Base-by-base conservation (phyloP, 2,113 vertebrate species). In the Periophthalmus modestus region DNA sequence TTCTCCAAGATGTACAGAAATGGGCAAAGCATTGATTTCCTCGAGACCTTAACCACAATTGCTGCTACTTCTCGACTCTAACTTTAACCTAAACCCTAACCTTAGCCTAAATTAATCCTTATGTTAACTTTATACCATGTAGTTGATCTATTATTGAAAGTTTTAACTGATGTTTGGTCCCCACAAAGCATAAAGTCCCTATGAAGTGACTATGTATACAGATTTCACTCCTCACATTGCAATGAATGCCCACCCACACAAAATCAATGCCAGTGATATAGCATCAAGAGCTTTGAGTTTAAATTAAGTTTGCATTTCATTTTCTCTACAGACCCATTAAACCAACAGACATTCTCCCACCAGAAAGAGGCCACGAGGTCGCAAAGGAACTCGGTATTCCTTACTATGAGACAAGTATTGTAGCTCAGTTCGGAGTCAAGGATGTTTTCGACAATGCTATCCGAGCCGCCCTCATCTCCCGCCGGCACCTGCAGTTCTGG, bases 401-500 rank as follows among this genome's bases (percentile, higher is more conserved):
- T 0, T 97, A 97, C 90, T 97, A 94, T 0, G 96, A 97, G 91
- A 97, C 95, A 77, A 97, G 96, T 62, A 95, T 97, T 65, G 96
- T 97, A 28, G 96, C 96, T 3, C 95, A 96, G 90, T 97, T 97
- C 0, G 96, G 96, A 24, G 93, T 97, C 72, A 97, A 97, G 88
- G 96, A 97, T 3, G 96, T 97, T 57, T 97, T 97, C 1, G 96
- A 97, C 91, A 97, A 97, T 6, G 96, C 96, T 78, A 97, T 97
- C 88, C 94, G 96, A 0, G 96, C 96, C 0, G 95, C 96, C 10
- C 95, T 97, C 77, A 95, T 96, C 80, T 96, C 96, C 13, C 94
- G 96, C 14, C 94, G 96, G 4, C 96, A 96, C 86, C 92, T 97
- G 50, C 96, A 97, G 86, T 97, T 97, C 90, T 97, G 96, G 96